phyloP scores from a whole-genome alignment of 2,888 invertebrate genomes.

The Cancer borealis region DNA sequence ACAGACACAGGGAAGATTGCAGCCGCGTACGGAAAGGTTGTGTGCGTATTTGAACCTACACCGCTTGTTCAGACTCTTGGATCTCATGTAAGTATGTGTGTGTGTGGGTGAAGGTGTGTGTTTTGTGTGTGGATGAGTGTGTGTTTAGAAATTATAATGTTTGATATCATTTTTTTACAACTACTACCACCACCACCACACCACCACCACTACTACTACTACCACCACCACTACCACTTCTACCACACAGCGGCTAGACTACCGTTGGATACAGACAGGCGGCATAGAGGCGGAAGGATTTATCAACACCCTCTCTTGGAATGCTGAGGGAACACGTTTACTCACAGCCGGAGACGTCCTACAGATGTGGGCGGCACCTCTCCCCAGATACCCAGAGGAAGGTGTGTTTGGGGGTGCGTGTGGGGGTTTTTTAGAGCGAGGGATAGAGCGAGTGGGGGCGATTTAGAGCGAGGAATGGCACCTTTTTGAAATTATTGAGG shows the following conservation, averaged over 20 bases:
- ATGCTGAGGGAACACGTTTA: slow-evolving; percentile 95
- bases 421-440: too few relatives aligned
- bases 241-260: slow-evolving; percentile 87
- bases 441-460: too few relatives aligned
- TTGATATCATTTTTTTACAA: neutral
- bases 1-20: slow-evolving; percentile 99
- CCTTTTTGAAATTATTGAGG: too few relatives aligned
- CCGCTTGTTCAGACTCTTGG: slow-evolving; percentile 86
- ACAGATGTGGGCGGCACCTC: slow-evolving; percentile 88
- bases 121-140: neutral
- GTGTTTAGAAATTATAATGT: neutral
- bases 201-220: too few relatives aligned
- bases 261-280: slow-evolving; percentile 97
- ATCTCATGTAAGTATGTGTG: slow-evolving; percentile 87
- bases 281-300: slow-evolving; percentile 92
- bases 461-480: neutral
- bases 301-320: slow-evolving; percentile 97
- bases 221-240: neutral
- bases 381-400: slow-evolving; percentile 51
- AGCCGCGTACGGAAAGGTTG: slow-evolving; percentile 96
- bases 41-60: slow-evolving; percentile 98
- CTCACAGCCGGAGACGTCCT: slow-evolving; percentile 95
- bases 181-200: too few relatives aligned
- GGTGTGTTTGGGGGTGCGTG: slow-evolving; percentile 41
- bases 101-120: neutral